These are phyloP conservation scores for Coregonus ussuriensis DNA, from an alignment of 2,797 vertebrate genomes.

Conservation along the genomic window DNA sequence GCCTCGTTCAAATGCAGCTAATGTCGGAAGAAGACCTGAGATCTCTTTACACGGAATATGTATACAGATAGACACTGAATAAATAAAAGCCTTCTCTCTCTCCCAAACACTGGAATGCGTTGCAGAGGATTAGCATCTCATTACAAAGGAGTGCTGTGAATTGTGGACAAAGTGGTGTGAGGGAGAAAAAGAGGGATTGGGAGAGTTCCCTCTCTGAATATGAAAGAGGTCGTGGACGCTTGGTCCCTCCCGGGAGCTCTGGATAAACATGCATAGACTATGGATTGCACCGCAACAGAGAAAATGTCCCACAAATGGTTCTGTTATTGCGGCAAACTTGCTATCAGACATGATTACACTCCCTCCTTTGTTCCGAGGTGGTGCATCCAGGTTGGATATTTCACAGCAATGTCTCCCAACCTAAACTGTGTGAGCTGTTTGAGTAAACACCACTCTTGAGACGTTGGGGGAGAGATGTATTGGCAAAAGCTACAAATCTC, in stretches of 20 bases:
- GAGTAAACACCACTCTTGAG: neutral
- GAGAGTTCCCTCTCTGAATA: conserved; percentile 41
- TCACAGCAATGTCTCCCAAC: neutral
- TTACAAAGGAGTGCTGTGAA: conserved; percentile 53
- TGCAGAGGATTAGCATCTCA: conserved; percentile 74
- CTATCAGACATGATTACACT: neutral
- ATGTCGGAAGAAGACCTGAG: conserved; percentile 47
- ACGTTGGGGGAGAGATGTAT: conserved; percentile 64
- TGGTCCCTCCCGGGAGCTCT: conserved; percentile 30
- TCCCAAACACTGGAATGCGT: conserved; percentile 44
- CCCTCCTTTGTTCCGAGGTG: neutral
- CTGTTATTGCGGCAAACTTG: neutral
- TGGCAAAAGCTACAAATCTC: conserved; percentile 66
- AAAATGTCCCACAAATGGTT: neutral
- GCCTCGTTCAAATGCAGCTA: conserved; percentile 59
- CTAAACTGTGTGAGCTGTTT: neutral
- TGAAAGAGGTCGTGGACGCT: conserved; percentile 32
- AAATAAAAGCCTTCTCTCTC: conserved; percentile 66
- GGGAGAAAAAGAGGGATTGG: conserved; percentile 30
- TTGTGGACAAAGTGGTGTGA: conserved; percentile 61
- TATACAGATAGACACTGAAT: conserved; percentile 71
- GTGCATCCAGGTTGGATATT: neutral
- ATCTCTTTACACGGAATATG: conserved; percentile 68
- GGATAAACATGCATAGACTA: conserved; percentile 45
- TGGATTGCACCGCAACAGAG: conserved; percentile 17